phyloP scores from a whole-genome alignment of 2,797 vertebrate species.

The Gobio occitaniae region DNA sequence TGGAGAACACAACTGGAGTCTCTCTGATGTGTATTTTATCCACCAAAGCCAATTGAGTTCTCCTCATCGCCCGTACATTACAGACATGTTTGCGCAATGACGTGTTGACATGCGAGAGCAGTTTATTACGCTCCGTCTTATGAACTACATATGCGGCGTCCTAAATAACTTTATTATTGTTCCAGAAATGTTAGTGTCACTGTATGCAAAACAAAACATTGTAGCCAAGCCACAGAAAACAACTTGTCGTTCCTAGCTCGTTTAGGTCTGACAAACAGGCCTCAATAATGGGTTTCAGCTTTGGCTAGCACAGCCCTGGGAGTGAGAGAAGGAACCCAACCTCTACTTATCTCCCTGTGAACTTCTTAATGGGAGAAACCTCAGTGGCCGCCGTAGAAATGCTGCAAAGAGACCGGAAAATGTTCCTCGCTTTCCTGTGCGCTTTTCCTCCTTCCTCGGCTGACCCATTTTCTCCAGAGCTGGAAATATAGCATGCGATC shows the following conservation, averaged over 20 bases:
- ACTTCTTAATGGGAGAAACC: slow-evolving; percentile 49
- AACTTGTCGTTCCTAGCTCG: slow-evolving; percentile 67
- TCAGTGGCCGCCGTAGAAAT: slow-evolving; percentile 37
- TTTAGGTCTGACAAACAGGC: slow-evolving; percentile 70
- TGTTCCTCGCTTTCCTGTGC: neutral
- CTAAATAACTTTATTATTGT: slow-evolving; percentile 75
- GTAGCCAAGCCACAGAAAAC: slow-evolving; percentile 75
- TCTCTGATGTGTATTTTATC: slow-evolving; percentile 41
- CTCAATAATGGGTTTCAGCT: slow-evolving; percentile 69
- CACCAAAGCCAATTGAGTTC: slow-evolving; percentile 51
- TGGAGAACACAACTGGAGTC: slow-evolving; percentile 37
- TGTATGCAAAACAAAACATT: slow-evolving; percentile 78
- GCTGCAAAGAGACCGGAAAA: neutral
- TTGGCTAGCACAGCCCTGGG: slow-evolving; percentile 65
- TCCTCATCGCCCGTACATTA: slow-evolving; percentile 59
- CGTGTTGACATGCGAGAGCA: slow-evolving; percentile 56
- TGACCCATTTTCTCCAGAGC: neutral
- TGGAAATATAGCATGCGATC: neutral
- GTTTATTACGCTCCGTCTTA: slow-evolving; percentile 65
- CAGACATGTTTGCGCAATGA: slow-evolving; percentile 57
- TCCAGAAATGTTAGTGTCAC: slow-evolving; percentile 70
- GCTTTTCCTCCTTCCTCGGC: neutral
- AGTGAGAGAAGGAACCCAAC: slow-evolving; percentile 44
- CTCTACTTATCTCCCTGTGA: slow-evolving; percentile 42
- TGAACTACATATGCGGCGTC: slow-evolving; percentile 65